These are phyloP conservation scores for Colinus virginianus DNA, from an alignment of 2,113 vertebrate species.

Conservation along the genomic window DNA sequence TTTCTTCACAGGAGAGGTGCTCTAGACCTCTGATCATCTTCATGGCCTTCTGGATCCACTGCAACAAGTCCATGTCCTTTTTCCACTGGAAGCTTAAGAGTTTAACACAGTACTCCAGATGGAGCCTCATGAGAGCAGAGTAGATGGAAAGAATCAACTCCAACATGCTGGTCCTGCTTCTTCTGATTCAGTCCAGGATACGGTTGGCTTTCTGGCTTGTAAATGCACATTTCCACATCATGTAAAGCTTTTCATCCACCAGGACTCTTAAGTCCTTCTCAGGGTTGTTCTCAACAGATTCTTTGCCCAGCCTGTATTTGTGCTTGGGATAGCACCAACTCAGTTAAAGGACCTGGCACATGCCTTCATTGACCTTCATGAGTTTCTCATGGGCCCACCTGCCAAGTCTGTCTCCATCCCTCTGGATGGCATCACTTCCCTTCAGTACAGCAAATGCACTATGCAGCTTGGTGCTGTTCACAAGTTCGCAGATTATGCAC, in stretches of 20 bases:
- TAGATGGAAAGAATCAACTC: neutral
- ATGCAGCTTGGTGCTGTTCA: neutral
- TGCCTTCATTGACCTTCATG: neutral
- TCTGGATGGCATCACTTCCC: neutral
- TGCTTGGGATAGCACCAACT: neutral
- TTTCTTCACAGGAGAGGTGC: neutral
- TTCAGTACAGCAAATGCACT: neutral
- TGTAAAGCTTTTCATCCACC: neutral
- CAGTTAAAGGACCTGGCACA: neutral
- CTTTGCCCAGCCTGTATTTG: neutral
- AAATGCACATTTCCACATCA: neutral
- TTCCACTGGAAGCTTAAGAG: neutral
- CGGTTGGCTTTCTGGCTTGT: neutral
- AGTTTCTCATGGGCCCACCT: neutral
- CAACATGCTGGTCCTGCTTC: neutral
- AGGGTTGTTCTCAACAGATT: neutral
- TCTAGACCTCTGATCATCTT: neutral
- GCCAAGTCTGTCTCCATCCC: neutral
- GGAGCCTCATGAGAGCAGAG: neutral
- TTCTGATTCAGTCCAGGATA: neutral
- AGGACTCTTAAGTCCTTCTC: neutral
- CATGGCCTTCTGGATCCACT: neutral
- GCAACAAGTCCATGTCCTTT: neutral
- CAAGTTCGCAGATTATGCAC: neutral
- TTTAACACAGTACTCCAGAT: neutral